Conservation (phyloP, 2,888 invertebrate genomes). For the Amphimallon solstitiale region DNA sequence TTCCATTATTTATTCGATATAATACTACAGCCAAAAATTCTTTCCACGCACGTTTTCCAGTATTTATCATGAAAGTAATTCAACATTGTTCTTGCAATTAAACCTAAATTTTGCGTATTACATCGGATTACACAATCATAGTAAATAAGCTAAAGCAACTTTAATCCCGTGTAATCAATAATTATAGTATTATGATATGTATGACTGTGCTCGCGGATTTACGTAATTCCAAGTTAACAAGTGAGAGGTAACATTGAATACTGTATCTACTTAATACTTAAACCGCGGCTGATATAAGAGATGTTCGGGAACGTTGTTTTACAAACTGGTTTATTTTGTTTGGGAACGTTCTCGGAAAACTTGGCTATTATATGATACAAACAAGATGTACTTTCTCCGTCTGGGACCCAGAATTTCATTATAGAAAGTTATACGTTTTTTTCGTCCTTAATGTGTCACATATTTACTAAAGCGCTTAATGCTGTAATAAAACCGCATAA, state of each 20-base stretch:
- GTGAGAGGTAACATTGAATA: constrained; percentile 16
- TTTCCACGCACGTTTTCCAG: too few relatives aligned
- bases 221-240: constrained; percentile 9
- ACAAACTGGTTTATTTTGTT: constrained; percentile 24
- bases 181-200: too few relatives aligned
- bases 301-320: constrained; percentile 1
- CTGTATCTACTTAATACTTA: background rate
- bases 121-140: too few relatives aligned
- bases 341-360: constrained; percentile 14
- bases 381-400: constrained; percentile 28
- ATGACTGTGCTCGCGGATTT: background rate
- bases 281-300: constrained; percentile 24
- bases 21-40: too few relatives aligned
- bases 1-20: too few relatives aligned
- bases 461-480: background rate
- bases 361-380: constrained; percentile 7
- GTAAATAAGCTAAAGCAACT: too few relatives aligned
- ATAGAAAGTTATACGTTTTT: constrained; percentile 14
- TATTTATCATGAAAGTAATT: too few relatives aligned
- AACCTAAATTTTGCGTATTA: too few relatives aligned
- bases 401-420: constrained; percentile 14
- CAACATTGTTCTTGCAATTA: too few relatives aligned
- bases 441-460: background rate
- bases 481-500: background rate
- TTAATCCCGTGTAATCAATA: too few relatives aligned